These are phyloP conservation scores for Eurystomus gularis DNA, from an alignment of 2,113 vertebrate species.

Conservation along the genomic window DNA sequence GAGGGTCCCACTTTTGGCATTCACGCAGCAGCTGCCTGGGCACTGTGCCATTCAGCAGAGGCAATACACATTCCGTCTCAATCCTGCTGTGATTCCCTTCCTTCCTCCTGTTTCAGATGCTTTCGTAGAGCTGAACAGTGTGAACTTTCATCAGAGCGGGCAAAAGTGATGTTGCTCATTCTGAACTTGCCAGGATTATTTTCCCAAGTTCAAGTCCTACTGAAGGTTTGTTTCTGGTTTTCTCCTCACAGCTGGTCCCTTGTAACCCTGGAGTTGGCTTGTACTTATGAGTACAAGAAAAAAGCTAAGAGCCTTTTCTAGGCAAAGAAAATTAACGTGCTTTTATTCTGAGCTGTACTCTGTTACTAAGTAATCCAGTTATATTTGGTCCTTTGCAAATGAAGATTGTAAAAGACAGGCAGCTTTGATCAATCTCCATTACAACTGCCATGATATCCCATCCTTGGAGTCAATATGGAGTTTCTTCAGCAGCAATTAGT, in stretches of 20 bases:
- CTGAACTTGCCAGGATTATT: slow-evolving; percentile 4
- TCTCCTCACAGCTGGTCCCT: not conserved
- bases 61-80: slow-evolving; percentile 14
- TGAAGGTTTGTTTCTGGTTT: not conserved
- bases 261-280: not conserved
- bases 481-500: not conserved
- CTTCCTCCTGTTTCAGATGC: slow-evolving; percentile 22
- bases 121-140: not conserved
- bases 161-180: not conserved
- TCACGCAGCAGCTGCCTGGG: slow-evolving; percentile 55
- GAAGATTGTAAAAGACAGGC: not conserved
- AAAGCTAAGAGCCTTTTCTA: not conserved
- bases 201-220: not conserved
- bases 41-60: slow-evolving; percentile 49
- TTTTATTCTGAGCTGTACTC: not conserved
- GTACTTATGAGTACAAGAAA: not conserved
- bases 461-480: not conserved
- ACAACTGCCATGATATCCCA: not conserved
- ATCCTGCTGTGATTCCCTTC: slow-evolving; percentile 40
- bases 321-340: not conserved
- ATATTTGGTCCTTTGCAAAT: not conserved
- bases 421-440: slow-evolving; percentile 22
- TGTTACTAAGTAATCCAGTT: not conserved
- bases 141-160: slow-evolving; percentile 10
- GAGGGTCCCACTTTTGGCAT: slow-evolving; percentile 44